Base-by-base conservation (phyloP, 2,888 invertebrate genomes). In the Polydrusus cervinus region DNA sequence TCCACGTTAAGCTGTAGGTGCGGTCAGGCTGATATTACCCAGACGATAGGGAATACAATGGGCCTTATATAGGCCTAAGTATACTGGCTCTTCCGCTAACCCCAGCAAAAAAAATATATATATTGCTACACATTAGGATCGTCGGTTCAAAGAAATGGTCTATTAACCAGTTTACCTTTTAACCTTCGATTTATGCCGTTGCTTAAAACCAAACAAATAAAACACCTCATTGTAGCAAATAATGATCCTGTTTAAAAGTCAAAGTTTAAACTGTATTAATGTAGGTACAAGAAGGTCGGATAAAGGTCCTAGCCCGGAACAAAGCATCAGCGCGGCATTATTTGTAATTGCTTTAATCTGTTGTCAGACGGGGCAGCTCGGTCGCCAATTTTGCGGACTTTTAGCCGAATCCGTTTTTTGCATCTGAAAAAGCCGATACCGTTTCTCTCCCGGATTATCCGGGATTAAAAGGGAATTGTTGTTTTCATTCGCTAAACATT, bases 321-420 rank as follows among this genome's bases (percentile, higher is more conserved):
- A 60, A 38, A 60, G 57, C 57, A 60, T 5, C 9, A 55, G 43
- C 43, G 43, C 43, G 11, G 43, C 18, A 14, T 60, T 60, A 60
- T 60, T 60, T 60, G 57, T 60, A 60, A 60, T 60, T 38, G 57
- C 57, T 60, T 38, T 60, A 60, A 60, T 60, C 57, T 60, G 57
- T 60, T 38, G 38, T 60, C 38, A 14, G 38, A 38, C 38, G 38
- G 57, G 55, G 34, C 38, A 60, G 30, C 11, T 60, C 57, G 57
- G 57, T 60, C 57, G 16, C 38, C 57, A 60, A 38, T 38, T 60
- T 38, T 60, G 57, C 38, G 38, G 57, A 60, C 57, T 60, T 60
- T 60, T 38, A 60, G 38, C 57, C 57, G 16, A 11, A 60, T 60
- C 38, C 18, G 57, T 60, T 60, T 57, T 60, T 60, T 60, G 40